Evolutionary conservation across 37 sponge, comb jelly and placozoan genomes (phyloP).

Genomic region (Halisarca cf. caerulea): DNA sequence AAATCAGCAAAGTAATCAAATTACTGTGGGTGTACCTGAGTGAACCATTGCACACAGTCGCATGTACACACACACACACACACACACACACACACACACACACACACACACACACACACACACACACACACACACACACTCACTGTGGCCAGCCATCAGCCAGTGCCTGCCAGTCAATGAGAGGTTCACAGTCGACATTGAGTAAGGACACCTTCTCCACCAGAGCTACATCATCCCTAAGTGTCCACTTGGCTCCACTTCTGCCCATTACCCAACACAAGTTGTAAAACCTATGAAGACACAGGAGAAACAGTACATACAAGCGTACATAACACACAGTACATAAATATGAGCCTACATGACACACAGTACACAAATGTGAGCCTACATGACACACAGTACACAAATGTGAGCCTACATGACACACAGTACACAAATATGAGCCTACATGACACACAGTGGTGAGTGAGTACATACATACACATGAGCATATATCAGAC

Average conservation of each 20-base stretch:
- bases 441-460: no score
- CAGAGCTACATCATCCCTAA: not conserved
- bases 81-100: not conserved
- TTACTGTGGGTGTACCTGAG: not conserved
- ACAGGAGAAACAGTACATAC: not conserved
- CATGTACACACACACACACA: not conserved
- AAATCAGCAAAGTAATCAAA: not conserved
- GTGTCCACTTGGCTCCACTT: not conserved
- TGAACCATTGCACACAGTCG: not conserved
- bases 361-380: no score
- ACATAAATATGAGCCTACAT: no score
- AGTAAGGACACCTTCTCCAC: not conserved
- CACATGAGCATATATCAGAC: no score
- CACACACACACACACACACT: conserved; percentile 18
- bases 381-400: no score
- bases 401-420: no score
- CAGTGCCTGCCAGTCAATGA: conserved; percentile 14
- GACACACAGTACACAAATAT: no score
- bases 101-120: not conserved
- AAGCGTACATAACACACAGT: no score
- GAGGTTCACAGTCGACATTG: not conserved
- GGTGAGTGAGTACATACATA: no score
- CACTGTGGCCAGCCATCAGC: conserved; percentile 7
- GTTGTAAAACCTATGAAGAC: not conserved
- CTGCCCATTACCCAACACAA: not conserved